Base-by-base conservation (phyloP, 2,797 vertebrate species). In the Helarctos malayanus region DNA sequence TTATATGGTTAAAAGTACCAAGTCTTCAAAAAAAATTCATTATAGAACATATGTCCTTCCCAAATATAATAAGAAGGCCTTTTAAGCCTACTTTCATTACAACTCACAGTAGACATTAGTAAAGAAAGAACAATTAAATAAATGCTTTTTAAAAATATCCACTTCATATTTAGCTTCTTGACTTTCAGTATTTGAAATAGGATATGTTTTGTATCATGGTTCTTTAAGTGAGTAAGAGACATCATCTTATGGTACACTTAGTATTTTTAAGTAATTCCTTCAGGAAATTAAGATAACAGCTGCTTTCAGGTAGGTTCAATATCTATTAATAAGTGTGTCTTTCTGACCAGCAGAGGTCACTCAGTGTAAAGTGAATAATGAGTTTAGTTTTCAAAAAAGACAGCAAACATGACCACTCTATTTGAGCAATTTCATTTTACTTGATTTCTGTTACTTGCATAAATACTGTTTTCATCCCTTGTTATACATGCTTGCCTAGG, bases 261-360 rank as follows among this genome's bases (percentile, higher is more conserved):
- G 47, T 49, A 57, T 94, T 87, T 95, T 54, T 76, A 63, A 91
- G 57, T 84, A 94, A 96, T 96, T 89, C 47, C 73, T 96, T 95
- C 47, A 95, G 82, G n/a, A 96, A 97, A 97, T 97, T 91, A 96
- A 94, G 79, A 94, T 86, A 85, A 69, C 71, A 93, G 63, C 54
- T 96, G 80, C 27, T 95, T 86, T 97, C 69, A 91, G 29, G 38
- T 79, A 61, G 56, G 19, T 93, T 32, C 3, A 19, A 35, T 71
- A 5, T 90, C 86, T 94, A 57, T 92, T 94, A 96, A 88, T 49
- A 78, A 95, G 1, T 81, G 49, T 98, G 69, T 88, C 89, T 82
- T 95, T 97, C 79, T 98, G 95, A 95, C 98, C 98, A 98, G 98
- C 94, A 99, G 98, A 98, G 98, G 98, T 98, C 98, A 98, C 97